These are phyloP conservation scores for Cyanoderma ruficeps DNA, from an alignment of 2,113 vertebrate species.

Conservation along the genomic window DNA sequence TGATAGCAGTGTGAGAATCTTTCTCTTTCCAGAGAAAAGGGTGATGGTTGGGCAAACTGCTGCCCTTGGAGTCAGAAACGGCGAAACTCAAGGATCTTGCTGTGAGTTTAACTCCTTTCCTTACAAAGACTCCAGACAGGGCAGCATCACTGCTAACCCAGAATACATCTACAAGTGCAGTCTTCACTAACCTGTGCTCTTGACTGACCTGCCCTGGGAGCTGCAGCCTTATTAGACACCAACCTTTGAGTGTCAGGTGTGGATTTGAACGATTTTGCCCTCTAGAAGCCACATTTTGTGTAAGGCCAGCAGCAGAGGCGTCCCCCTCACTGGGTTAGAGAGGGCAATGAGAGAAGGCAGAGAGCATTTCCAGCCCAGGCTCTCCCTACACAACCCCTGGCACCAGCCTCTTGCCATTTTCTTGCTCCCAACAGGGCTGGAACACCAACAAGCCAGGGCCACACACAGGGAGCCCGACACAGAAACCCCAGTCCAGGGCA, in stretches of 20 bases:
- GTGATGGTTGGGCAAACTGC: background rate
- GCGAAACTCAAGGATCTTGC: background rate
- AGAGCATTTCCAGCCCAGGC: background rate
- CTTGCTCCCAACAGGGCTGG: accelerated
- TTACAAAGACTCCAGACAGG: background rate
- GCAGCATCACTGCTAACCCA: background rate
- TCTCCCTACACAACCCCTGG: background rate
- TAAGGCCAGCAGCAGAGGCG: accelerated
- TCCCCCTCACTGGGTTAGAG: background rate
- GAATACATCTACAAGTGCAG: accelerated
- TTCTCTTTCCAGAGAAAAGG: background rate
- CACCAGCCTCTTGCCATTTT: background rate
- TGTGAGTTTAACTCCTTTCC: background rate
- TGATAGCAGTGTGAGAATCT: background rate
- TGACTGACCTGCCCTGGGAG: background rate
- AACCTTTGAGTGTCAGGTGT: background rate
- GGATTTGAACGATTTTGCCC: background rate
- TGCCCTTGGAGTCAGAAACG: accelerated
- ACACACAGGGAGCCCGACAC: accelerated
- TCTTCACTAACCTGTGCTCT: background rate
- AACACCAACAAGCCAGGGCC: accelerated
- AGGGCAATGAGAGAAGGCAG: background rate
- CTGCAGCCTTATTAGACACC: background rate
- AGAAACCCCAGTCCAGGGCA: background rate
- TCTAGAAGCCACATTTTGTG: accelerated